Base-by-base conservation (phyloP, 37 sponge, comb jelly and placozoan species). In the Theonella swinhoei region DNA sequence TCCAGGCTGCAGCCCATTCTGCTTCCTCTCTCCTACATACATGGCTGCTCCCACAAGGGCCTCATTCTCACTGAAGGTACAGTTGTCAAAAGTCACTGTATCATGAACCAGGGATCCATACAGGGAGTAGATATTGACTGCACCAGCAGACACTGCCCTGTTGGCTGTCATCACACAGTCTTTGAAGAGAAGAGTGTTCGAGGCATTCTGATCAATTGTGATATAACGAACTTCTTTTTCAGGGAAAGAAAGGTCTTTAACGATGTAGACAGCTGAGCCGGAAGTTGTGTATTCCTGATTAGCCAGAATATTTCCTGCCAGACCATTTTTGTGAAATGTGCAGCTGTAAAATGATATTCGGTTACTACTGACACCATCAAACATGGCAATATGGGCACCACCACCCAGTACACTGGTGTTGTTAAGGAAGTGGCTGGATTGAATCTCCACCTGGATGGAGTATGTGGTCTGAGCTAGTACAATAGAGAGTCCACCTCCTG, bases 401-500 rank as follows among this genome's bases (percentile, higher is more conserved):
- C 81, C 77, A 43, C 88, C 92, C 62, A 32, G 54, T 3, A 4
- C 11, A 8, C 76, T 88, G 26, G 75, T 66, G 72, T 88, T 92
- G 61, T 84, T 82, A 11, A n/a, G 25, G 42, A 92, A 87, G 11
- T 17, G 0, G 24, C 65, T 70, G n/a, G 61, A 5, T 1, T 24
- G 17, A 5, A 88, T 69, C 0, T 69, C 67, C 11, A 80, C 22
- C 62, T 83, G 60, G 24, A 80, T 88, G 32, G 23, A 0, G 61
- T 80, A 91, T 2, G 25, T 17, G 22, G 24, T 9, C 66, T 88
- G 88, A 40, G 80, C 32, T 2, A 84, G 66, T 4, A 43, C 34
- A 36, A 92, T 0, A 0, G 92, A 61, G 20, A 92, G 42, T 26
- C 88, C 92, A 5, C 84, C 92, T 8, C 88, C 92, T 8, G 68